Percentiles rank a stretch among this genome's conserved stretches.
phyloP scores from a whole-genome alignment of 2,888 invertebrate species.

The Aelia acuminata region DNA sequence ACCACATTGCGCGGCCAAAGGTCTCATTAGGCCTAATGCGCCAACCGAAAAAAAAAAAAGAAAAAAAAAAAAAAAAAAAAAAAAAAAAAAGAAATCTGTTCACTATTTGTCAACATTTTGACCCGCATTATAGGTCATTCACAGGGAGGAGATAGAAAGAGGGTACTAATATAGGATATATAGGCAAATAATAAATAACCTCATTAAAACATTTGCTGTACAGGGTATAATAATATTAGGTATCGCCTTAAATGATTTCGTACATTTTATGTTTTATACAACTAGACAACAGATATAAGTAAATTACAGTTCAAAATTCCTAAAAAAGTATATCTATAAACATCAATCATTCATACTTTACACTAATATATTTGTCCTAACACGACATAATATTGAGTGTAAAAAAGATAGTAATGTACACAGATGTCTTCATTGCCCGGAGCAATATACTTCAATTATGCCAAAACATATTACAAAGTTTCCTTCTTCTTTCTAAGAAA shows the following conservation, averaged over 20 bases:
- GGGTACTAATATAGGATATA: too few relatives aligned
- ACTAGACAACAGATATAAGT: neutral
- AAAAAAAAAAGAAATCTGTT: too few relatives aligned
- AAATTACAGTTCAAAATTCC: neutral
- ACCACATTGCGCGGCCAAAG: too few relatives aligned
- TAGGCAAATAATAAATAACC: too few relatives aligned
- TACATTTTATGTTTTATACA: neutral
- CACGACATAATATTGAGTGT: neutral
- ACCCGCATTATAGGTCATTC: too few relatives aligned
- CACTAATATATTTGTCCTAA: neutral
- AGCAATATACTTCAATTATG: neutral
- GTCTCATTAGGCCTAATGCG: too few relatives aligned
- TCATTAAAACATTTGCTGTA: too few relatives aligned
- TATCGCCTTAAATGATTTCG: neutral
- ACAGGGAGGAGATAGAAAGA: too few relatives aligned
- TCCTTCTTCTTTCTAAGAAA: neutral
- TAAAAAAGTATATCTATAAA: neutral
- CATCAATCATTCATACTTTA: neutral
- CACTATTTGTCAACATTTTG: too few relatives aligned
- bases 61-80: too few relatives aligned
- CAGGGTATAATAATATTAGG: neutral
- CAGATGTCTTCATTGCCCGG: neutral
- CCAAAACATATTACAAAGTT: neutral
- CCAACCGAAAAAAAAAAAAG: too few relatives aligned
- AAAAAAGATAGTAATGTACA: neutral